A percentile compares a stretch with the other conserved stretches of the same genome.
Evolutionary conservation across 2,888 invertebrate genomes (phyloP).

Genomic region (Cataglyphis albicans): DNA sequence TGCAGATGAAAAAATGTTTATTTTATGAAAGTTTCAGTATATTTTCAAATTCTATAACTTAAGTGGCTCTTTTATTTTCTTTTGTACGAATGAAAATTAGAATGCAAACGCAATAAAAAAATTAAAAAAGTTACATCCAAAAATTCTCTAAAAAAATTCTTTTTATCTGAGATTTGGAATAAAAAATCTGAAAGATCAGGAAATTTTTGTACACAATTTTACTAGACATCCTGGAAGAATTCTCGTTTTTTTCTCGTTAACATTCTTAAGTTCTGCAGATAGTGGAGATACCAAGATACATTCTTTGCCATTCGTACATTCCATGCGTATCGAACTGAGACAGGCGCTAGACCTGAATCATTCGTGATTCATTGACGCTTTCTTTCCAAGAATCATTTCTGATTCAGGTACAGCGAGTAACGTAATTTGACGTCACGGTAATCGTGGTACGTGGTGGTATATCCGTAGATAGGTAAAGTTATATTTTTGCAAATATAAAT

Average conservation of each 20-base stretch:
- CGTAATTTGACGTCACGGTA: constrained; percentile 1
- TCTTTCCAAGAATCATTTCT: constrained; percentile 14
- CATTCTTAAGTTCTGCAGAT: neutral
- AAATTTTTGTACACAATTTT: neutral
- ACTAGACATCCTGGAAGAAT: neutral
- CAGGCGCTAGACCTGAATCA: constrained; percentile 12
- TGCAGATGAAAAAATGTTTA: too few relatives aligned
- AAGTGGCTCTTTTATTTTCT: too few relatives aligned
- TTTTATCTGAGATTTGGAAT: too few relatives aligned
- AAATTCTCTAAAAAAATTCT: too few relatives aligned
- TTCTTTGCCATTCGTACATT: neutral
- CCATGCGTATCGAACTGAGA: neutral
- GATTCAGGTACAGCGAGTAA: constrained; percentile 2
- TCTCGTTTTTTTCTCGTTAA: neutral
- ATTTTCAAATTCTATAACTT: too few relatives aligned
- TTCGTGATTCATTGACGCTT: constrained; percentile 30
- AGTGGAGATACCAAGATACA: neutral
- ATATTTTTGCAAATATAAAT: neutral
- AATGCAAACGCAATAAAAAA: too few relatives aligned
- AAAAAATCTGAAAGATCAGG: too few relatives aligned
- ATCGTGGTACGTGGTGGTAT: neutral
- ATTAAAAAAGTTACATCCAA: too few relatives aligned
- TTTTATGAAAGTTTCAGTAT: too few relatives aligned
- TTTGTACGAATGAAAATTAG: too few relatives aligned
- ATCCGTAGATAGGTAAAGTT: neutral